phyloP scores from a whole-genome alignment of 2,113 vertebrate species.

The Casuarius casuarius region DNA sequence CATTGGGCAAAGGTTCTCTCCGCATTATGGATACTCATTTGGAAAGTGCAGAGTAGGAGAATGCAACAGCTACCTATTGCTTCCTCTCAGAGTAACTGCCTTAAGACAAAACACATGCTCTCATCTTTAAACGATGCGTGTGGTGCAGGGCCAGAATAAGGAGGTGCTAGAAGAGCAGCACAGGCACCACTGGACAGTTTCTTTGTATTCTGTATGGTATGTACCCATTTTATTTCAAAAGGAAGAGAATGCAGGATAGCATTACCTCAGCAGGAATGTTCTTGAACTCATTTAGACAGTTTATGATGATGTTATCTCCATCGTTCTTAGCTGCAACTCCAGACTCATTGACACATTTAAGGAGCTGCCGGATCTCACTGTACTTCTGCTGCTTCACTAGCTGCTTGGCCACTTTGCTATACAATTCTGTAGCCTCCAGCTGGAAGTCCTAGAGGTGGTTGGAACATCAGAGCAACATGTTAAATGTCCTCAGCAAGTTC shows the following conservation, averaged over 20 bases:
- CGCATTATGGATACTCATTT: neutral
- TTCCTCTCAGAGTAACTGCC: neutral
- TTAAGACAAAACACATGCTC: neutral
- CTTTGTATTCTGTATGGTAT: neutral
- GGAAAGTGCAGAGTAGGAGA: neutral
- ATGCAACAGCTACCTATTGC: neutral
- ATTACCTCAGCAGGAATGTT: conserved; percentile 88
- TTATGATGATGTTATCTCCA: conserved; percentile 90
- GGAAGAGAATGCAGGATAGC: neutral
- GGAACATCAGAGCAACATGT: neutral
- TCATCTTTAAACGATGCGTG: accelerated
- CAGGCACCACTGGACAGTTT: neutral
- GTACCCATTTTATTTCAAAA: neutral
- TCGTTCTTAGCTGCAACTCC: conserved; percentile 91
- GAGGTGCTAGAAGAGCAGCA: neutral
- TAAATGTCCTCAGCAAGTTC: neutral
- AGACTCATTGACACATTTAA: conserved; percentile 95
- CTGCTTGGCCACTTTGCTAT: conserved; percentile 87
- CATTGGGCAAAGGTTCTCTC: neutral
- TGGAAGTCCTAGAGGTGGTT: conserved; percentile 88
- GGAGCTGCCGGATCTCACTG: conserved; percentile 87
- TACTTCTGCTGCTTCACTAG: conserved; percentile 87
- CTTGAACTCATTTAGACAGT: conserved; percentile 85
- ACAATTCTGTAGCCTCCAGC: conserved; percentile 89
- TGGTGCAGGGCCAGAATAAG: neutral